Conservation (phyloP, 1,140 invertebrate species). For the Hylyphantes graminicola region DNA sequence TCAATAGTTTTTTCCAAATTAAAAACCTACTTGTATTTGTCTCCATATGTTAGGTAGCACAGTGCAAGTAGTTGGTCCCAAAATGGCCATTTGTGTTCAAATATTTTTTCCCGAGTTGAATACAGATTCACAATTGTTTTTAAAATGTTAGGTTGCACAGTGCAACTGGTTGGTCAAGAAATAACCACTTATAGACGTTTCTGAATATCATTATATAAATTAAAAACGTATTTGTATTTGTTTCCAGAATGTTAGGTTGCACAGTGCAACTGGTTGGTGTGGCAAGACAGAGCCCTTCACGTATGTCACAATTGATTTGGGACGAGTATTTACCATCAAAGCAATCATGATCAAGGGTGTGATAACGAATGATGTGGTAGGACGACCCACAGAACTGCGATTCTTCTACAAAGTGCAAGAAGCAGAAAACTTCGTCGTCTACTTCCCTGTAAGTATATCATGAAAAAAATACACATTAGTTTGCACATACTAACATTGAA, state of each 20-base stretch:
- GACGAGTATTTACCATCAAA: conserved; percentile 88
- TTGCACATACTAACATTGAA: too few species aligned
- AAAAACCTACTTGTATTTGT: not conserved
- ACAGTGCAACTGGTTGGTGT: conserved; percentile 95
- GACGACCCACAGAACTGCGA: conserved; percentile 91
- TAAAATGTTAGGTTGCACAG: not conserved
- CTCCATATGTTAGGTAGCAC: conserved; percentile 89
- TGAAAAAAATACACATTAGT: too few species aligned
- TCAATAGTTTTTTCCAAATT: too few species aligned
- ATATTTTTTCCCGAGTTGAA: not conserved
- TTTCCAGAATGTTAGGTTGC: conserved; percentile 87
- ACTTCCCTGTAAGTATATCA: conserved; percentile 77
- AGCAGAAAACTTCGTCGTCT: conserved; percentile 93
- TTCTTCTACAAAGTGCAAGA: conserved; percentile 97
- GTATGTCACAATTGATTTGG: conserved; percentile 93
- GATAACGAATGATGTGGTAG: conserved; percentile 93
- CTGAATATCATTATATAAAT: not conserved
- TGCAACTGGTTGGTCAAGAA: not conserved
- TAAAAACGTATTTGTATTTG: not conserved
- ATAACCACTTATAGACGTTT: not conserved
- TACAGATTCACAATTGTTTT: not conserved
- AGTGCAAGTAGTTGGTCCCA: conserved; percentile 96
- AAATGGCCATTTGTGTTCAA: not conserved
- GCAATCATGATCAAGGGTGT: conserved; percentile 84
- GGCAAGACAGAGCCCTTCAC: conserved; percentile 88